phyloP scores from a whole-genome alignment of 2,113 vertebrate species.

The Hemibagrus wyckioides region DNA sequence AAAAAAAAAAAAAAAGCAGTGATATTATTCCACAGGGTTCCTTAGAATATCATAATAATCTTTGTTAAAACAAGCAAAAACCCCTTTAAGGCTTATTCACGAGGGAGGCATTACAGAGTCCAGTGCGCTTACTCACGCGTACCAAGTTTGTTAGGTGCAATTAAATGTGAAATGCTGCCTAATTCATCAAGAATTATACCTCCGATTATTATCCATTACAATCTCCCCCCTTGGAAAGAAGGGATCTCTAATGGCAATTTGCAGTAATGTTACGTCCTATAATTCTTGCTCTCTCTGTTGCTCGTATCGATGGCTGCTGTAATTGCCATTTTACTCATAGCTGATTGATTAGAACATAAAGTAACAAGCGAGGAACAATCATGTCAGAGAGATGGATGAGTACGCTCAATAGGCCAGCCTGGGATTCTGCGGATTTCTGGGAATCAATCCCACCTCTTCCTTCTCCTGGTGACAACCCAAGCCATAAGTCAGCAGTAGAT shows the following conservation, averaged over 20 bases:
- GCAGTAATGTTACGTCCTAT: slow-evolving; percentile 76
- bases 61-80: slow-evolving; percentile 37
- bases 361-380: slow-evolving; percentile 83
- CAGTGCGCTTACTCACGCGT: slow-evolving; percentile 40
- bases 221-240: slow-evolving; percentile 56
- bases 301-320: slow-evolving; percentile 78
- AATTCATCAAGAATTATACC: slow-evolving; percentile 72
- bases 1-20: background rate
- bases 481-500: slow-evolving; percentile 55
- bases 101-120: slow-evolving; percentile 41
- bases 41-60: slow-evolving; percentile 45
- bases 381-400: slow-evolving; percentile 79
- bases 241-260: slow-evolving; percentile 81
- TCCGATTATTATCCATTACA: slow-evolving; percentile 75
- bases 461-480: slow-evolving; percentile 55
- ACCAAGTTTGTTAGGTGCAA: slow-evolving; percentile 61
- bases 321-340: slow-evolving; percentile 85
- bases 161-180: slow-evolving; percentile 70
- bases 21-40: slow-evolving; percentile 35
- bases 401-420: slow-evolving; percentile 59
- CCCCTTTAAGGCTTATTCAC: slow-evolving; percentile 44
- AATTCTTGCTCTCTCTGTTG: slow-evolving; percentile 78
- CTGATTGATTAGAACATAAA: slow-evolving; percentile 88
- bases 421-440: slow-evolving; percentile 70
- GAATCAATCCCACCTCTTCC: slow-evolving; percentile 66